phyloP scores from a whole-genome alignment of 2,888 invertebrate species.

The Cenopis cana region DNA sequence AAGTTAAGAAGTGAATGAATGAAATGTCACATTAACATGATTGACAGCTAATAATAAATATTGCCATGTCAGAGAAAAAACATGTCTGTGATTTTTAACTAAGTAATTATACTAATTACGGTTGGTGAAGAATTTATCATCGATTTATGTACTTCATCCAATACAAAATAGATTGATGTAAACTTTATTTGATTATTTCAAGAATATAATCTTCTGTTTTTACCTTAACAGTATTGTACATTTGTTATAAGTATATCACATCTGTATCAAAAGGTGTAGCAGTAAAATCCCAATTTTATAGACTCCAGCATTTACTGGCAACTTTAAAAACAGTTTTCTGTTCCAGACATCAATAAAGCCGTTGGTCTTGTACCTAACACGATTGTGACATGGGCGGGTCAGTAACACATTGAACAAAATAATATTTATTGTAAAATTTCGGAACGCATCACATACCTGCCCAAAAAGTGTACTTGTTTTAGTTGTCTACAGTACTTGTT shows the following conservation, averaged over 20 bases:
- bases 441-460: conserved; percentile 31
- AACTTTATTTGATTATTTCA: no score
- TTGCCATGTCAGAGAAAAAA: not conserved
- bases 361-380: not conserved
- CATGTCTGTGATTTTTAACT: not conserved
- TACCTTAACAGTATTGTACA: no score
- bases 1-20: not conserved
- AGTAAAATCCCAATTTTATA: not conserved
- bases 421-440: not conserved
- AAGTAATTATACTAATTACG: no score
- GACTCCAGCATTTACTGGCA: not conserved
- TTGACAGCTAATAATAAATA: not conserved
- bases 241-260: not conserved
- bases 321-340: not conserved
- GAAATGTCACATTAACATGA: not conserved
- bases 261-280: not conserved
- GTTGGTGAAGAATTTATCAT: no score
- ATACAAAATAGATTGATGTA: no score
- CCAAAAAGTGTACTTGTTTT: conserved; percentile 28
- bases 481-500: conserved; percentile 10
- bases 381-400: not conserved
- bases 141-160: no score
- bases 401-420: not conserved
- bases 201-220: no score
- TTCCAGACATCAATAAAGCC: conserved; percentile 22